phyloP scores from a whole-genome alignment of 1,140 invertebrate species.

The Lepidurus apus region DNA sequence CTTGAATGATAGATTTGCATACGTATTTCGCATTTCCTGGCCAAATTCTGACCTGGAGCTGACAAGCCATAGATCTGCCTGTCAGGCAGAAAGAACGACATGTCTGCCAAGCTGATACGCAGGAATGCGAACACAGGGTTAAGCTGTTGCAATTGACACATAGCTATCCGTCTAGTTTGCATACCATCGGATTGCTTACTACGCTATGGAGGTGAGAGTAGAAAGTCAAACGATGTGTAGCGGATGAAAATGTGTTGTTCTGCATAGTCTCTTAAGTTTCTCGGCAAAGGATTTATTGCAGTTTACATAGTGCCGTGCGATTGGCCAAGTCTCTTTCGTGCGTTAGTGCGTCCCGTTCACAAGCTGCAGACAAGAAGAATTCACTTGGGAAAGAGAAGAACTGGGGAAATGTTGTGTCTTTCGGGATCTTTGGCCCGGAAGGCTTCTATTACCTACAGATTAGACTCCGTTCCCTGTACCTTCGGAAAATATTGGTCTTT shows the following conservation, averaged over 20 bases:
- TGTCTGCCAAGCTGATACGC: too few species aligned
- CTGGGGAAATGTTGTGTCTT: neutral
- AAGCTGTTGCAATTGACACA: too few species aligned
- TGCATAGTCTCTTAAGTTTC: too few species aligned
- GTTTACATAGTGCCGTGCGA: too few species aligned
- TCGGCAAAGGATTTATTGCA: too few species aligned
- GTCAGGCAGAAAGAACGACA: too few species aligned
- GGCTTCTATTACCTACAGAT: slow-evolving; percentile 2
- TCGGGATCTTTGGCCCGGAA: neutral
- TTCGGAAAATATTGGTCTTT: neutral
- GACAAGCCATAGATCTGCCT: neutral
- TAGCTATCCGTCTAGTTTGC: too few species aligned
- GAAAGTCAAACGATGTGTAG: too few species aligned
- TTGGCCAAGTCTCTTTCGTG: neutral
- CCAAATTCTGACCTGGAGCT: neutral
- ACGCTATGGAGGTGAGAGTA: too few species aligned
- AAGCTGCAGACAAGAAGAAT: neutral
- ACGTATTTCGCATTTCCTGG: neutral
- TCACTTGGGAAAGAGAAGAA: neutral
- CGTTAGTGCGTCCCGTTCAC: neutral
- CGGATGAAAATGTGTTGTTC: too few species aligned
- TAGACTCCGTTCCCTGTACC: neutral
- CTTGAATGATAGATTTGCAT: neutral
- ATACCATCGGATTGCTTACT: too few species aligned
- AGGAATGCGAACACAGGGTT: too few species aligned